A percentile compares a stretch with the other conserved stretches of the same genome.
phyloP scores from a whole-genome alignment of 1,140 invertebrate species.

The Drosophila kurseongensis region DNA sequence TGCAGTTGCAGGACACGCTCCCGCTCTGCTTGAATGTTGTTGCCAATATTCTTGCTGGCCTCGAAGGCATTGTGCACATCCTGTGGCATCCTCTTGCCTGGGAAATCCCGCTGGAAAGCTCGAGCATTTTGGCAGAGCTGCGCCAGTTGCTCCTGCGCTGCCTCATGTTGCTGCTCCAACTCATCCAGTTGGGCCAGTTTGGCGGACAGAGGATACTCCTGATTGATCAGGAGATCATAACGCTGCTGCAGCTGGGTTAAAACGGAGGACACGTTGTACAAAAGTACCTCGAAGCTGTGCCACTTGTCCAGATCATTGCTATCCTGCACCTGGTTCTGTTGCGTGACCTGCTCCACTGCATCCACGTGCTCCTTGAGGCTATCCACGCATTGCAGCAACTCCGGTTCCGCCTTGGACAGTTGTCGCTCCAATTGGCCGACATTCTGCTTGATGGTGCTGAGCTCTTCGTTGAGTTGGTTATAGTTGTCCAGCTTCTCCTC shows the following conservation, averaged over 20 bases:
- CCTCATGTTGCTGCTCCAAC: conserved; percentile 73
- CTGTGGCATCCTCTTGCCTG: conserved; percentile 88
- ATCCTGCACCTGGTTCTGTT: conserved; percentile 87
- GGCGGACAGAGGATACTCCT: conserved; percentile 72
- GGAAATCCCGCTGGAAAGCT: conserved; percentile 87
- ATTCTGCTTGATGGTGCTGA: conserved; percentile 84
- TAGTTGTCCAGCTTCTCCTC: conserved; percentile 86
- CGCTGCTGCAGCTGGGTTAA: conserved; percentile 69
- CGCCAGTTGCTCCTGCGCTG: conserved; percentile 53
- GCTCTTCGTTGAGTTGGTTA: conserved; percentile 84
- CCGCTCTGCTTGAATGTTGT: conserved; percentile 88
- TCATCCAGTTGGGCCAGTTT: conserved; percentile 80
- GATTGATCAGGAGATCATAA: conserved; percentile 55
- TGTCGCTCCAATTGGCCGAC: conserved; percentile 84
- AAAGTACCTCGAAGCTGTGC: conserved; percentile 87
- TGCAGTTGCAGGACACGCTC: conserved; percentile 90
- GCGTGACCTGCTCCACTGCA: conserved; percentile 87
- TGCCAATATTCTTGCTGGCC: conserved; percentile 88
- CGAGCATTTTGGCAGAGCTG: conserved; percentile 86
- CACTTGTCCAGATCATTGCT: conserved; percentile 88
- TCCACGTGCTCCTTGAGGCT: conserved; percentile 86
- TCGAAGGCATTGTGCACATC: conserved; percentile 88
- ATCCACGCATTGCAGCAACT: conserved; percentile 85
- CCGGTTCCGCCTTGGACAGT: conserved; percentile 85
- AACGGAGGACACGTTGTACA: conserved; percentile 45